Conservation (phyloP, 2,888 invertebrate species). For the Drosophila atroscutellata region DNA sequence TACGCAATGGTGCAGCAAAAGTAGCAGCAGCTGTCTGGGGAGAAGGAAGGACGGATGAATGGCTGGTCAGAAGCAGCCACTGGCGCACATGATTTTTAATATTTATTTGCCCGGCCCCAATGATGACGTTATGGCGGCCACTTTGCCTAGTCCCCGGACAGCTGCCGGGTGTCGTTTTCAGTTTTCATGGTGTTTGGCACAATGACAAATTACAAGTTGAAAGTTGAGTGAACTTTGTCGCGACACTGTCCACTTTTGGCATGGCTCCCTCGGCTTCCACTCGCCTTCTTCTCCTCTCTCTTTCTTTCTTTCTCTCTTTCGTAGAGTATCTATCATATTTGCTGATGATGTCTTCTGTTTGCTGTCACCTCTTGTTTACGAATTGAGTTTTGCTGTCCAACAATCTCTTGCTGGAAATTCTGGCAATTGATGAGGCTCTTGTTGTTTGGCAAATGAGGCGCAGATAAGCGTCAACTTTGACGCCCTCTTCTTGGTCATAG, state of each 20-base stretch:
- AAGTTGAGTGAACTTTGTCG: slow-evolving; percentile 78
- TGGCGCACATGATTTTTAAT: slow-evolving; percentile 55
- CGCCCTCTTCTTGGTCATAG: slow-evolving; percentile 51
- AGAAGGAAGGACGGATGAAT: background rate
- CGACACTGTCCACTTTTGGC: slow-evolving; percentile 55
- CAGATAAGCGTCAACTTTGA: slow-evolving; percentile 77
- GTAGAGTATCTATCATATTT: slow-evolving; percentile 16
- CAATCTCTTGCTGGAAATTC: slow-evolving; percentile 42
- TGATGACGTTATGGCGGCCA: slow-evolving; percentile 63
- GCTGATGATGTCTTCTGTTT: slow-evolving; percentile 35
- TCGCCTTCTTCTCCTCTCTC: background rate
- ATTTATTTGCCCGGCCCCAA: slow-evolving; percentile 54
- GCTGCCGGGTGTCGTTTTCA: slow-evolving; percentile 62
- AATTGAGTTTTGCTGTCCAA: slow-evolving; percentile 49
- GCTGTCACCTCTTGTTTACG: slow-evolving; percentile 59
- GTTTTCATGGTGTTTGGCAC: slow-evolving; percentile 66
- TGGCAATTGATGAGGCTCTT: slow-evolving; percentile 72
- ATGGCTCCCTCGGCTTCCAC: slow-evolving; percentile 6
- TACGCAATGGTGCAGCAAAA: slow-evolving; percentile 62
- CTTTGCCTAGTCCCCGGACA: slow-evolving; percentile 53
- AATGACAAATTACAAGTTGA: slow-evolving; percentile 80
- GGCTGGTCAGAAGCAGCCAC: slow-evolving; percentile 35
- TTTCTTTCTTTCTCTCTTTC: background rate
- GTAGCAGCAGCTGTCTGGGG: slow-evolving; percentile 27
- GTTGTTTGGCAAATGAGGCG: slow-evolving; percentile 78